Base-by-base conservation (phyloP, 2,888 invertebrate species). In the Malacosoma neustria region DNA sequence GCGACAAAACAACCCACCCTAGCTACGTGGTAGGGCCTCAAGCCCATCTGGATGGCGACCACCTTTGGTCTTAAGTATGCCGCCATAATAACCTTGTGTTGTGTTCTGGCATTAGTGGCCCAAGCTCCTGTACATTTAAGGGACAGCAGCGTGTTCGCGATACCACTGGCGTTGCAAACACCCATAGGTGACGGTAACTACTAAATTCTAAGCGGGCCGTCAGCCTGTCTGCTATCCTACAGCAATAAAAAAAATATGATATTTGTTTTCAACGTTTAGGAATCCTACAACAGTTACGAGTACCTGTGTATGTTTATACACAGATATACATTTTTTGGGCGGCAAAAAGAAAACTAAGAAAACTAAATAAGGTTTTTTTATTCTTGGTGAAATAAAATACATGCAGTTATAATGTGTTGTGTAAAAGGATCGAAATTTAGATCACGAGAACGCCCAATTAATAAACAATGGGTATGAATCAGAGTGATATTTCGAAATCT, bases 391-490 rank as follows among this genome's bases (percentile, higher is more conserved):
- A n/a, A n/a, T n/a, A n/a, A n/a, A n/a, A n/a, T n/a, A n/a, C n/a
- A n/a, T n/a, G n/a, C n/a, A n/a, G n/a, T n/a, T n/a, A n/a, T n/a
- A n/a, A n/a, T n/a, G n/a, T n/a, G n/a, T n/a, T n/a, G n/a, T n/a
- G n/a, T n/a, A n/a, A n/a, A n/a, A n/a, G n/a, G n/a, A n/a, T n/a
- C n/a, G n/a, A 39, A 58, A 62, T 54, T 41, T 48, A 42, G 53
- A 56, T 54, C 47, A 48, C 42, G 29, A 35, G 42, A 45, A 43
- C 51, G 49, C 51, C 49, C 44, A 54, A 39, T 51, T 61, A 49
- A 34, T 36, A 32, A 56, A 66, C 60, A 67, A 66, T 60, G 52
- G 49, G 57, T 33, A 49, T 48, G 45, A 42, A 40, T 32, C 22
- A 22, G 9, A 22, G 22, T 9, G 22, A 51, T 48, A 46, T 68